Evolutionary conservation across 1,140 invertebrate genomes (phyloP).

Genomic region (Alviniconcha marisindica): DNA sequence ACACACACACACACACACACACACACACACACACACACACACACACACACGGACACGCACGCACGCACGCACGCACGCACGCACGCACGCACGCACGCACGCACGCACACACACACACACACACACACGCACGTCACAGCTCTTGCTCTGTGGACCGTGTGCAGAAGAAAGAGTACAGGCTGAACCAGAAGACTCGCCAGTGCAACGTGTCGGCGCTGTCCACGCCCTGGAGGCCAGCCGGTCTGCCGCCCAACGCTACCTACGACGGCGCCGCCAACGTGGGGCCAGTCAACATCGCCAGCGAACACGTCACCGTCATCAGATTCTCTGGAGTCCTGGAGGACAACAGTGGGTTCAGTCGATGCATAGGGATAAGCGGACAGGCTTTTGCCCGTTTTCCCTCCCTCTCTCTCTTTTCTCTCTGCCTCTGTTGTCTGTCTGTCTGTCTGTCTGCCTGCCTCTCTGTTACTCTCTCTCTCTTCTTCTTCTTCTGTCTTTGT

Average conservation of each 20-base stretch:
- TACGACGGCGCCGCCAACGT: constrained; percentile 57
- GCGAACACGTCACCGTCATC: constrained; percentile 46
- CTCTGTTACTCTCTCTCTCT: too few species aligned
- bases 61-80: neutral
- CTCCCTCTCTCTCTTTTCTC: too few species aligned
- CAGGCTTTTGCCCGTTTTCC: too few species aligned
- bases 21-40: neutral
- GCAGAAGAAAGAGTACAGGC: constrained; percentile 61
- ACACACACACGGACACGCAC: neutral
- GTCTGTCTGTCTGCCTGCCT: too few species aligned
- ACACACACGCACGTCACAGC: neutral
- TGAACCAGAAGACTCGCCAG: constrained; percentile 60
- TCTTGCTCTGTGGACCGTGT: neutral
- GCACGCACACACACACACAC: constrained; percentile 6
- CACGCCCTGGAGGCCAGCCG: constrained; percentile 57
- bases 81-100: constrained; percentile 19
- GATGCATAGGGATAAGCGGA: too few species aligned
- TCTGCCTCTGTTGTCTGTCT: too few species aligned
- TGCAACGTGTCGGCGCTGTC: constrained; percentile 58
- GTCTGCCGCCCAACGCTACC: constrained; percentile 60
- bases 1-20: neutral
- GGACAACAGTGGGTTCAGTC: too few species aligned
- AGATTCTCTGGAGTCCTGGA: too few species aligned
- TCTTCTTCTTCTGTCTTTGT: too few species aligned
- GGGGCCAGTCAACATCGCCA: constrained; percentile 55